Percentiles rank a stretch among this genome's conserved stretches.
Conservation (phyloP, 1,140 invertebrate genomes). For the Drosophila nigromelanica region DNA sequence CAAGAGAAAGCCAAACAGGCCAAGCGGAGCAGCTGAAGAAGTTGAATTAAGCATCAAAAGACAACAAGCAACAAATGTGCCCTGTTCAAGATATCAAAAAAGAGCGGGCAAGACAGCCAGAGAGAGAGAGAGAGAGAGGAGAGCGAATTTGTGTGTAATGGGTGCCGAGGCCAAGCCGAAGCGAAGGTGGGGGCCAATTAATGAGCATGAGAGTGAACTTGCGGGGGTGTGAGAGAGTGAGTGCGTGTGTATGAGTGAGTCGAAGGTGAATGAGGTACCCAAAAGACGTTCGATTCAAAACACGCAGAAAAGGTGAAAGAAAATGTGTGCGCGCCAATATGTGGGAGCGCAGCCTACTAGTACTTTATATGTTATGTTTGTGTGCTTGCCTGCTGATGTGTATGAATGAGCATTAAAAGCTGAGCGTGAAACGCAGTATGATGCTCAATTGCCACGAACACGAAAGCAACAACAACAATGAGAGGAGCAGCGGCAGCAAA, state of each 20-base stretch:
- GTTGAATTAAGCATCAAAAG: slow-evolving; percentile 53
- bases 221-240: slow-evolving; percentile 57
- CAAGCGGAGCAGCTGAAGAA: slow-evolving; percentile 55
- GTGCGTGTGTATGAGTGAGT: slow-evolving; percentile 15
- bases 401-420: slow-evolving; percentile 34
- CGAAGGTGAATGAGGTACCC: slow-evolving; percentile 32
- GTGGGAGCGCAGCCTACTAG: slow-evolving; percentile 23
- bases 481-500: slow-evolving; percentile 4
- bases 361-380: background rate
- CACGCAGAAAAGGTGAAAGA: slow-evolving; percentile 76
- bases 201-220: slow-evolving; percentile 43
- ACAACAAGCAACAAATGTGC: slow-evolving; percentile 69
- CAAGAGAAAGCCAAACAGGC: slow-evolving; percentile 51
- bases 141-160: background rate
- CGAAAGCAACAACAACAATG: slow-evolving; percentile 7
- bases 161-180: slow-evolving; percentile 6
- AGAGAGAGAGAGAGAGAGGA: background rate
- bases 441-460: slow-evolving; percentile 47
- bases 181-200: slow-evolving; percentile 45
- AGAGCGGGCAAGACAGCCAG: slow-evolving; percentile 14
- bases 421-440: slow-evolving; percentile 43
- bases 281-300: slow-evolving; percentile 67
- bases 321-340: slow-evolving; percentile 80
- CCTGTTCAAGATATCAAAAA: background rate
- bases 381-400: slow-evolving; percentile 14